Conservation (phyloP, 2,797 vertebrate species). For the Bucorvus abyssinicus region DNA sequence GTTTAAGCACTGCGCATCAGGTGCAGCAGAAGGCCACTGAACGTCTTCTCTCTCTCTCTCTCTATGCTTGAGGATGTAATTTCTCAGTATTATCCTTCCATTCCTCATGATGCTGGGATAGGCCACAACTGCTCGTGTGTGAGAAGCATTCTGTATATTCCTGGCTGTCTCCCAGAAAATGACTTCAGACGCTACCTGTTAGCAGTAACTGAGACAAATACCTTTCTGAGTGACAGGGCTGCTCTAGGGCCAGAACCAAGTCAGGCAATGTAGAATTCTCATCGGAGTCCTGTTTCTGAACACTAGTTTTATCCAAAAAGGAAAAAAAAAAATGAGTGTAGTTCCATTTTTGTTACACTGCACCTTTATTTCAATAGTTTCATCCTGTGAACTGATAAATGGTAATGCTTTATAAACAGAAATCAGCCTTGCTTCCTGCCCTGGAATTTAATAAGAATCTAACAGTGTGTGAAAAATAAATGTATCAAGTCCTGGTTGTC, state of each 20-base stretch:
- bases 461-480: background rate
- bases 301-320: background rate
- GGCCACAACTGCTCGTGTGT: background rate
- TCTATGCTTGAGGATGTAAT: background rate
- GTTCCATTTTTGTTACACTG: background rate
- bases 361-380: background rate
- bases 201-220: background rate
- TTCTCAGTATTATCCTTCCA: background rate
- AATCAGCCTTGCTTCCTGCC: background rate
- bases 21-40: background rate
- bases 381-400: background rate
- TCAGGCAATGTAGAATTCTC: background rate
- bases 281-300: background rate
- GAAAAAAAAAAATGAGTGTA: rapidly evolving
- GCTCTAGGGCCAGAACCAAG: background rate
- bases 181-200: background rate
- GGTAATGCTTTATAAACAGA: background rate
- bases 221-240: background rate
- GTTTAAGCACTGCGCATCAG: background rate
- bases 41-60: rapidly evolving
- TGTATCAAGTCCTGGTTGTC: background rate
- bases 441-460: background rate
- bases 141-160: background rate
- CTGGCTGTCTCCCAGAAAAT: background rate
- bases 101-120: background rate